These are phyloP conservation scores for Pristionchus japonicus DNA, from an alignment of 2,888 invertebrate species.

Conservation along the genomic window DNA sequence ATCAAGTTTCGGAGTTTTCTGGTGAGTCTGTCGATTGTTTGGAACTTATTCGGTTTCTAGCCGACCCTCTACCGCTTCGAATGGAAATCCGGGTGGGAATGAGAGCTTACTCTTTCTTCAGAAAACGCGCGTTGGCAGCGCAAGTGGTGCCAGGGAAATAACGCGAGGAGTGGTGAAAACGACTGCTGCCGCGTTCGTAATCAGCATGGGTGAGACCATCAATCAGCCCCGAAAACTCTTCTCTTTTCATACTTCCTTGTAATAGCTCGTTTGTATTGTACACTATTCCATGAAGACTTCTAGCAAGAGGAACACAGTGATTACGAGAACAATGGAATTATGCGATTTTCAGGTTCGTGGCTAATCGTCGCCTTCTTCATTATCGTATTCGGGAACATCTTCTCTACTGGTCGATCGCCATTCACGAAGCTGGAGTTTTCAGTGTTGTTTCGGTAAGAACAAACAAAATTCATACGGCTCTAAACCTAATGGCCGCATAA, in stretches of 20 bases:
- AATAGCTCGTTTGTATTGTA: too few species aligned
- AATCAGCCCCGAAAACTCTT: too few species aligned
- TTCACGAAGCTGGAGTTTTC: conserved; percentile 5
- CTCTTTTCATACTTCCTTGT: too few species aligned
- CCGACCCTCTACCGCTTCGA: too few species aligned
- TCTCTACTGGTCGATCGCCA: not conserved
- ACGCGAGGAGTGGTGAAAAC: not conserved
- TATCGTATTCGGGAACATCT: not conserved
- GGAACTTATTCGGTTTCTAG: too few species aligned
- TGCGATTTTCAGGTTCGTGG: not conserved
- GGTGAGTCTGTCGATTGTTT: too few species aligned
- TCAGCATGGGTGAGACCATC: not conserved
- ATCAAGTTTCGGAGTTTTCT: not conserved
- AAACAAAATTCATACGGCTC: not conserved
- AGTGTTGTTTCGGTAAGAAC: not conserved
- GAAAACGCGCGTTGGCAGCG: not conserved
- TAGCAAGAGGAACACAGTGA: too few species aligned
- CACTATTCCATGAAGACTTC: too few species aligned
- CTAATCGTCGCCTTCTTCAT: not conserved
- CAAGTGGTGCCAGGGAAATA: not conserved
- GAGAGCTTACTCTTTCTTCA: too few species aligned
- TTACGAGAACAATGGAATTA: too few species aligned
- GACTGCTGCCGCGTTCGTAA: not conserved
- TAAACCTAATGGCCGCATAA: too few species aligned
- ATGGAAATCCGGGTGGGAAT: too few species aligned